Base-by-base conservation (phyloP, 1,140 invertebrate species). In the Drosophila guanche region DNA sequence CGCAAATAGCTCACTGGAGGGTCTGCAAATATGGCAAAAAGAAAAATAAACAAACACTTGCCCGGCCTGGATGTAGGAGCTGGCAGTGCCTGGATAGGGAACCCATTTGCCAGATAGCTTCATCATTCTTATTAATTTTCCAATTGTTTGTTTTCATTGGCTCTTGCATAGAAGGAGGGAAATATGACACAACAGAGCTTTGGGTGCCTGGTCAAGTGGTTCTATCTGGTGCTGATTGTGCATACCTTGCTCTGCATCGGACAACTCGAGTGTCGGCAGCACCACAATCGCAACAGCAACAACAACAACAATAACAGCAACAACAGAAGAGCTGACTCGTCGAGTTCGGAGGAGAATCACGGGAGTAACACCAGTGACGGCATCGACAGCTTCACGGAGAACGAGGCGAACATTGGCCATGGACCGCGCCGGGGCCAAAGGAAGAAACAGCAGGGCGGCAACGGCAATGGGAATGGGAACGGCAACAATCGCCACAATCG, bases 151-250 rank as follows among this genome's bases (percentile, higher is more conserved):
- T 56, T 50, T 59, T 51, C 69, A 12, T 68, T 69, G 59, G 55
- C 43, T 62, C 61, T 60, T 40, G 20, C 72, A 54, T 76, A 40
- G 16, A 71, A 76, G 71, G 73, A 74, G 60, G 57, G 66, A 76
- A 90, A 85, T 56, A 89, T 89, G 86, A 67, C 75, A 76, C 68
- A 77, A 56, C 81, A 73, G 57, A 65, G 72, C 73, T 79, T 81
- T 23, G 75, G 71, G 52, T 90, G 77, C 71, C 59, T 81, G 59
- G 75, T 76, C 61, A 89, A 86, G 58, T 89, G 86, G 86, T 79
- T 89, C 75, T 89, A 89, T 90, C 27, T 89, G 75, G 86, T 85
- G 71, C 66, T 81, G 62, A 73, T 89, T 71, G 58, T 89, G 59
- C 86, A 90, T 61, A 72, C 66, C 25, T 41, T 90, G 3, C 55